Evolutionary conservation across 2,113 vertebrate species (phyloP).

Genomic region (Sterrhoptilus dennistouni): DNA sequence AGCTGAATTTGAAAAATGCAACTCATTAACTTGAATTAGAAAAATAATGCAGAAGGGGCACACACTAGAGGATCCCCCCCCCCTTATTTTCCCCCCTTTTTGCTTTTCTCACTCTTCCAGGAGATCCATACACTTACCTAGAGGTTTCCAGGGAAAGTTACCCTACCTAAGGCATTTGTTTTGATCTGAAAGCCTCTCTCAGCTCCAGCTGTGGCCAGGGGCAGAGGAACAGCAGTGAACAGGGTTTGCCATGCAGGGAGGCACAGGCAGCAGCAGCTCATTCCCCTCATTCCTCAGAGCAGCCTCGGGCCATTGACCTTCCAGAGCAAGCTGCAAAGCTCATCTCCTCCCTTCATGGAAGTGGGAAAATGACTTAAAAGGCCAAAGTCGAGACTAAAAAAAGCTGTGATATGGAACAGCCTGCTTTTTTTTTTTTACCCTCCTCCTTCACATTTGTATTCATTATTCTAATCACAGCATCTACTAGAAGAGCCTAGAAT

Average conservation of each 20-base stretch:
- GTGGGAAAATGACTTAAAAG: not conserved
- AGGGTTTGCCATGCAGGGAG: not conserved
- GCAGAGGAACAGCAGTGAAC: not conserved
- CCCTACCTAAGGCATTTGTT: not conserved
- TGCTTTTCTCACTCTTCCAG: not conserved
- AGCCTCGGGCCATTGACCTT: not conserved
- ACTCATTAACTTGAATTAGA: not conserved
- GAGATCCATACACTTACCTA: not conserved
- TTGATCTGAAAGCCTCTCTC: not conserved
- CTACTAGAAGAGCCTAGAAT: not conserved
- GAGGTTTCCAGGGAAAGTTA: not conserved
- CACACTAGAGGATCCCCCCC: accelerated
- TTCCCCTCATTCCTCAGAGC: not conserved
- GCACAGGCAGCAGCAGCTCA: not conserved
- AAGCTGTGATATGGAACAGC: not conserved
- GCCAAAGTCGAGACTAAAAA: not conserved
- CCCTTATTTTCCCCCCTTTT: too few relatives aligned
- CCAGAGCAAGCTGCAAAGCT: not conserved
- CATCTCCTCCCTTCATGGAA: not conserved
- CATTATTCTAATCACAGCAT: not conserved
- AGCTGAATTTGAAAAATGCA: not conserved
- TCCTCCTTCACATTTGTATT: not conserved
- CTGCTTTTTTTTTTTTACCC: not conserved
- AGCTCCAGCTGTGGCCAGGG: not conserved
- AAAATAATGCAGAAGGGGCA: not conserved